Evolutionary conservation across 2,113 vertebrate species (phyloP).

Genomic region (Philantomba maxwellii): DNA sequence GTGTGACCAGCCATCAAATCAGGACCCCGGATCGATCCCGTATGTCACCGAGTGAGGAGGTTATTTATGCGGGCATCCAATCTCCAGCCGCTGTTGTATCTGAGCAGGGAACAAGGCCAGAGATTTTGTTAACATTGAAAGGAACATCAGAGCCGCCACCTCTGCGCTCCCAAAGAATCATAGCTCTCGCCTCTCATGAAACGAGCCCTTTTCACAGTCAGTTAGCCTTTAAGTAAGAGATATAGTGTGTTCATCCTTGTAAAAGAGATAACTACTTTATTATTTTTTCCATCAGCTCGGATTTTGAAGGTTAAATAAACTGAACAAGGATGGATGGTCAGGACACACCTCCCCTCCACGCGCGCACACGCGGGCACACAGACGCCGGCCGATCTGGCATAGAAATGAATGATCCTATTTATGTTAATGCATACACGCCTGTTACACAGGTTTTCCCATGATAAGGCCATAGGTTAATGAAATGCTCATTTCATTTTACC

Average conservation of each 20-base stretch:
- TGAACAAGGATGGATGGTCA: conserved; percentile 89
- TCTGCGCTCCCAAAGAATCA: conserved; percentile 89
- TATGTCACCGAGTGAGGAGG: conserved; percentile 94
- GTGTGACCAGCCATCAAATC: conserved; percentile 97
- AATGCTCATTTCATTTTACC: conserved; percentile 99
- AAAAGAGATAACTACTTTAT: conserved; percentile 99
- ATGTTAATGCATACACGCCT: conserved; percentile 99
- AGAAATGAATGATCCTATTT: conserved; percentile 99
- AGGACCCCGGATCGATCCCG: conserved; percentile 94
- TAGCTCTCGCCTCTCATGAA: conserved; percentile 87
- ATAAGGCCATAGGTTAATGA: conserved; percentile 99
- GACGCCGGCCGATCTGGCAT: conserved; percentile 89
- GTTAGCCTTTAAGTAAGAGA: conserved; percentile 99
- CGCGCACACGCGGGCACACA: conserved; percentile 76
- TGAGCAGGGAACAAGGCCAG: conserved; percentile 96
- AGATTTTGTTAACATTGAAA: conserved; percentile 99
- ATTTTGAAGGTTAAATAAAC: conserved; percentile 99
- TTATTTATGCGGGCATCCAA: conserved; percentile 99
- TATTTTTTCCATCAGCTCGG: conserved; percentile 96
- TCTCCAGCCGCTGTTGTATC: conserved; percentile 98
- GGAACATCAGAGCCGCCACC: conserved; percentile 94
- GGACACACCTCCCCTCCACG: conserved; percentile 75
- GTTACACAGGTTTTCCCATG: conserved; percentile 99
- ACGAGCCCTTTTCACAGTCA: conserved; percentile 97
- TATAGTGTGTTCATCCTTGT: conserved; percentile 99